Percentiles rank a stretch among this genome's conserved stretches.
phyloP scores from a whole-genome alignment of 2,888 invertebrate species.

The Latrodectus hesperus region DNA sequence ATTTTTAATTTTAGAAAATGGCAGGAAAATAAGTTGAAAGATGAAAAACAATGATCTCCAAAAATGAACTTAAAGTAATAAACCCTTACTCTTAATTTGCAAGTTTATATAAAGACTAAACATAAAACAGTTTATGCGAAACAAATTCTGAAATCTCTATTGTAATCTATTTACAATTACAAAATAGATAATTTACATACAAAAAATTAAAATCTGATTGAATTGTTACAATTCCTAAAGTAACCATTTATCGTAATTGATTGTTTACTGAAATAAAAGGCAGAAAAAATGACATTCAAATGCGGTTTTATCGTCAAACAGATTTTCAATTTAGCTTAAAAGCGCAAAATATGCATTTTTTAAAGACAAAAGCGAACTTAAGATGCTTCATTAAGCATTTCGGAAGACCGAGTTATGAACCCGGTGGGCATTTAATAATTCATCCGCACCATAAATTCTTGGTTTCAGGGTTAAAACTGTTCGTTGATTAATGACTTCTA shows the following conservation, averaged over 20 bases:
- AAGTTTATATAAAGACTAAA: no score
- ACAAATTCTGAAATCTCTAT: no score
- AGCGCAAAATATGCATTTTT: conserved; percentile 22
- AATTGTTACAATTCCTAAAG: no score
- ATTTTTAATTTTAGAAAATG: no score
- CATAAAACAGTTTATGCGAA: no score
- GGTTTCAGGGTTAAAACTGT: conserved; percentile 1
- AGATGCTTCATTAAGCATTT: conserved; percentile 40
- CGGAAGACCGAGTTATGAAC: conserved; percentile 37
- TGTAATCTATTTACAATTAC: no score
- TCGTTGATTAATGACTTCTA: conserved; percentile 40
- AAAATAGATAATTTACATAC: no score
- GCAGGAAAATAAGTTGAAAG: no score
- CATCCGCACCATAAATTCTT: conserved; percentile 39
- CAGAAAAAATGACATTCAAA: background rate
- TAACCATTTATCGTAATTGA: background rate
- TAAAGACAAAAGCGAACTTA: conserved; percentile 1
- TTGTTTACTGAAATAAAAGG: background rate
- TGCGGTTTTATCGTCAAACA: conserved; percentile 18
- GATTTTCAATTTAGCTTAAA: conserved; percentile 38
- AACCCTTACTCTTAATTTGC: no score
- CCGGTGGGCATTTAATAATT: conserved; percentile 45
- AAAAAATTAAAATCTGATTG: no score
- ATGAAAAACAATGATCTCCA: no score
- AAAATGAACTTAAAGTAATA: no score